Percentiles rank a stretch among this genome's conserved stretches.
Evolutionary conservation across 2,113 vertebrate genomes (phyloP).

Genomic region (Myiozetetes cayanensis): DNA sequence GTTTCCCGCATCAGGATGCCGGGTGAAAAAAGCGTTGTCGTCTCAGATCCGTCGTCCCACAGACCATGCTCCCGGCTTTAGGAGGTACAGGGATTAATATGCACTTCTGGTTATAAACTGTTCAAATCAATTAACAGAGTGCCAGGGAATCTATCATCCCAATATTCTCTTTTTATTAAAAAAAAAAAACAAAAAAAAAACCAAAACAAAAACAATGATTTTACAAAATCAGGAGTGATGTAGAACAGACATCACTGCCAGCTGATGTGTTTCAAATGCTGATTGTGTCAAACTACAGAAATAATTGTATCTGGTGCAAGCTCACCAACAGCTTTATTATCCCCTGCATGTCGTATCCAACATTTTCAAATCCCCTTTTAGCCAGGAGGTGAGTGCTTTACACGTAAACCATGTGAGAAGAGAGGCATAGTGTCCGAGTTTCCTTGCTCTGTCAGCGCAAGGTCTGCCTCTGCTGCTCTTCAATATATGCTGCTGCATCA

Average conservation of each 20-base stretch:
- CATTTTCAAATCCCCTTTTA: constrained; percentile 45
- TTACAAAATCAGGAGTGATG: constrained; percentile 39
- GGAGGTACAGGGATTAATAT: background rate
- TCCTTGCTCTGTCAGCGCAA: background rate
- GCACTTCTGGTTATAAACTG: background rate
- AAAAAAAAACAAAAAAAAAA: too few species aligned
- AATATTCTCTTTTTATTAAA: constrained; percentile 6
- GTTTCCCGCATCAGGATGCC: background rate
- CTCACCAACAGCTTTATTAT: constrained; percentile 39
- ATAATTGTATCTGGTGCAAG: background rate
- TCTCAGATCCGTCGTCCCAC: background rate
- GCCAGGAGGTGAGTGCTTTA: constrained; percentile 22
- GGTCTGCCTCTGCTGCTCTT: background rate
- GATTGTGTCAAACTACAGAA: background rate
- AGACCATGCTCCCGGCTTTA: fast-evolving
- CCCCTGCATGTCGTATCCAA: constrained; percentile 32
- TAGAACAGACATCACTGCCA: background rate
- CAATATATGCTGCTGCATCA: background rate
- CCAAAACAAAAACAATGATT: background rate
- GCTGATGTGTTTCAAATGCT: background rate
- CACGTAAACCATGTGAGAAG: background rate
- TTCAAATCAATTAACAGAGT: background rate
- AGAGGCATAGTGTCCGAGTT: background rate
- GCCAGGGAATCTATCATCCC: background rate
- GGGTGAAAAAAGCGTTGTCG: too few species aligned